Evolutionary conservation across 2,797 vertebrate species (phyloP), one percentile per base, ranked within the genome.

Genomic region (Lemur catta): DNA sequence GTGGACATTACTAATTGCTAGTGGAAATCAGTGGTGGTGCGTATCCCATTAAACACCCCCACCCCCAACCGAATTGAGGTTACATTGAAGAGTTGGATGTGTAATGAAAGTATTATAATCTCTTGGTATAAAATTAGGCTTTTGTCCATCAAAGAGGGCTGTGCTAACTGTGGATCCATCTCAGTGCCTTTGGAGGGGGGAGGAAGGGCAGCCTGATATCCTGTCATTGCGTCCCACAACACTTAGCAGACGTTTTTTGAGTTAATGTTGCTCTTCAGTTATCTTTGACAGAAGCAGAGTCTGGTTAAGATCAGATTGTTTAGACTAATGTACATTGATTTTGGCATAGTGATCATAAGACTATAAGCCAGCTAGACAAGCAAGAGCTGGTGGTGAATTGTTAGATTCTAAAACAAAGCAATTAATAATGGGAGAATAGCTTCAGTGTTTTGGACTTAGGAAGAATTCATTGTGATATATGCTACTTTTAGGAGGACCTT

Each of bases 261-360:
- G 98, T 98, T 98, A 97, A 95, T 97, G 97, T 95, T 3, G 2
- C 94, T 98, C 95, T 98, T 98, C 91, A 84, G 96, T 98, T 98
- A 98, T 98, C 98, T 98, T 87, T 98, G 98, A 98, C 97, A 98
- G 97, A 97, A 98, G 93, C 72, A 55, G 82, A 78, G 94, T 97
- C 98, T 98, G 98, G 95, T 97, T 96, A 98, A 93, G 96, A 98
- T 98, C 98, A 97, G 91, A 96, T 96, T 95, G 85, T 97, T 98
- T 95, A 98, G 96, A 93, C 93, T 98, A 98, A 98, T 97, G 97
- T 93, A 93, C 96, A 97, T 98, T 98, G 98, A 98, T 98, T 97
- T 98, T 98, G 98, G 98, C 97, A 97, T 95, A 92, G 90, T 96
- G 97, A 98, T 98, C 96, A 95, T 96, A 97, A 91, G 97, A 93